These are phyloP conservation scores for Poliocrania exsul DNA, from an alignment of 2,797 vertebrate genomes.

Conservation along the genomic window DNA sequence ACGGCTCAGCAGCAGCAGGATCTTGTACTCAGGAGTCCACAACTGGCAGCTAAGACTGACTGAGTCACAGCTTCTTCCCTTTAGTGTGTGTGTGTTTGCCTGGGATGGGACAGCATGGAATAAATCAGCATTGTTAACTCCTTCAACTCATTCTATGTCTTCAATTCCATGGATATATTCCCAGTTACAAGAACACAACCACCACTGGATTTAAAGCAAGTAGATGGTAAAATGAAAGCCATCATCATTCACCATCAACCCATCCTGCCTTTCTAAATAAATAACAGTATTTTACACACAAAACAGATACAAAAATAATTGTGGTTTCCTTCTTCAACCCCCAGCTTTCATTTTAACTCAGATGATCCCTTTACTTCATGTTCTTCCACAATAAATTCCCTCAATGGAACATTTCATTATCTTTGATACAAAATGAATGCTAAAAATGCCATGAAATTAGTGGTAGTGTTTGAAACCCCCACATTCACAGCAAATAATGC, in stretches of 20 bases:
- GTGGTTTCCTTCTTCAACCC: neutral
- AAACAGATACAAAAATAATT: fast-evolving
- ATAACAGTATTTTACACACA: neutral
- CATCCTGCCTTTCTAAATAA: neutral
- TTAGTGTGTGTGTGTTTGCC: neutral
- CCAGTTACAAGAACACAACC: neutral
- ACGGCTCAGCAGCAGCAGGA: neutral
- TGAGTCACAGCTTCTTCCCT: neutral
- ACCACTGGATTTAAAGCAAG: neutral
- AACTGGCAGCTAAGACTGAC: neutral
- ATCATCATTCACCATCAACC: neutral
- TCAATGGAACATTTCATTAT: neutral
- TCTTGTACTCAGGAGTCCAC: neutral
- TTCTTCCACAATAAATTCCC: neutral
- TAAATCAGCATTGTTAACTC: slow-evolving; percentile 17
- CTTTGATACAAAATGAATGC: neutral
- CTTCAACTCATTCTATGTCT: neutral
- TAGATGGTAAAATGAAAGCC: neutral
- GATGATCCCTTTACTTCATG: neutral
- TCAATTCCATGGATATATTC: neutral
- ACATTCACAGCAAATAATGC: neutral
- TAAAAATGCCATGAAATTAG: neutral
- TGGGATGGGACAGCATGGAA: neutral
- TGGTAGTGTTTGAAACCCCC: neutral
- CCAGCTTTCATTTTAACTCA: neutral